A percentile compares a stretch with the other conserved stretches of the same genome.
phyloP scores from a whole-genome alignment of 2,113 vertebrate genomes.

The Tetrao urogallus region DNA sequence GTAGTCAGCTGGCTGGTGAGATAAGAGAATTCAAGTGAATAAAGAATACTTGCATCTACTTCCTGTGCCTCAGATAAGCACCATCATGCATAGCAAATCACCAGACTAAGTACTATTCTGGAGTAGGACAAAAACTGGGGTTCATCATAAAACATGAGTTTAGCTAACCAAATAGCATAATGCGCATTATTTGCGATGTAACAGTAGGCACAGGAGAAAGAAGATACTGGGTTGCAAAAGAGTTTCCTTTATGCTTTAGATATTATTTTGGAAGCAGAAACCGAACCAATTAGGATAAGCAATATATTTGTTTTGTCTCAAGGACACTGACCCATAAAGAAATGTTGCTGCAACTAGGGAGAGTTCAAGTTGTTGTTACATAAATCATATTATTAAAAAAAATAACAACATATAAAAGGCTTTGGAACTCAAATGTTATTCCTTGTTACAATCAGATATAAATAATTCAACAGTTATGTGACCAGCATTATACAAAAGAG shows the following conservation, averaged over 20 bases:
- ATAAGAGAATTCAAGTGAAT: background rate
- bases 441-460: background rate
- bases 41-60: background rate
- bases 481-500: background rate
- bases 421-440: constrained; percentile 1
- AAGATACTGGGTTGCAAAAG: background rate
- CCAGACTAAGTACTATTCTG: background rate
- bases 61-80: background rate
- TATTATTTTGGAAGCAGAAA: constrained; percentile 24
- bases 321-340: background rate
- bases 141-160: constrained; percentile 24
- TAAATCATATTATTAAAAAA: background rate
- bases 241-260: constrained; percentile 1
- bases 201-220: background rate
- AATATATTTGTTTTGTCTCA: constrained; percentile 43
- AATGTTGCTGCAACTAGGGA: background rate
- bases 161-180: background rate
- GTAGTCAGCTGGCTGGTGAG: background rate
- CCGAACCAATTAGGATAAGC: constrained; percentile 22
- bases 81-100: background rate
- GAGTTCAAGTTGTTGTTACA: background rate
- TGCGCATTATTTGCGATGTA: background rate
- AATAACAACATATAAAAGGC: background rate
- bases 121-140: background rate
- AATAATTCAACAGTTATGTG: constrained; percentile 2